Base-by-base conservation (phyloP, 2,113 vertebrate genomes). In the Rhinichthys klamathensis region DNA sequence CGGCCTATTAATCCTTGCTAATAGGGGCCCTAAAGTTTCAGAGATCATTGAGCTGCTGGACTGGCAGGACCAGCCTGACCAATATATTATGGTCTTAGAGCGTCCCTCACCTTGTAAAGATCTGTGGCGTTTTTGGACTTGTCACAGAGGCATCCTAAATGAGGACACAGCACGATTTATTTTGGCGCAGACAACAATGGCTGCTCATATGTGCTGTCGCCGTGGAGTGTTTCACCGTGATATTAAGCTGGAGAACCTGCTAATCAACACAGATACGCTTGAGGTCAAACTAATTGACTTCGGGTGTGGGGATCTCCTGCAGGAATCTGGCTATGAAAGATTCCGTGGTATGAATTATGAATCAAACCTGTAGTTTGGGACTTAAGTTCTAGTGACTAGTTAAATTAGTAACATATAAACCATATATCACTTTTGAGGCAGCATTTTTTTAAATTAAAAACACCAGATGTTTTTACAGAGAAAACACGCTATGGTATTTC, bases 21-120 rank as follows among this genome's bases (percentile, higher is more conserved):
- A 63, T 25, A 63, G n/a, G 4, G 25, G n/a, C n/a, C 60, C n/a
- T 15, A 63, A 27, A 27, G 60, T 25, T 63, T n/a, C n/a, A 27
- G 60, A 63, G 60, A 63, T 63, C 60, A 63, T 63, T 63, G n/a
- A 63, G 60, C 11, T 63, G 60, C 60, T 63, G 25, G 60, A 63
- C 60, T 27, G 60, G 60, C 60, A 63, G n/a, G 60, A 27, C 60
- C 60, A 27, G 60, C 60, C 60, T 27, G 25, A 63, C 25, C 6
- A 63, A 27, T 63, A 63, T 5, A 27, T 63, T 11, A 63, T 63
- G 60, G 11, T 63, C 60, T 12, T 63, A 25, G 60, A 63, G 60
- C 60, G 11, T 63, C 60, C 60, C 60, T 63, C 60, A 15, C n/a
- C 60, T 4, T 63, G 60, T 12, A 25, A 63, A 13, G 60, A 27